These are phyloP conservation scores for Criorhina ranunculi DNA, from an alignment of 2,888 invertebrate species.

Conservation along the genomic window DNA sequence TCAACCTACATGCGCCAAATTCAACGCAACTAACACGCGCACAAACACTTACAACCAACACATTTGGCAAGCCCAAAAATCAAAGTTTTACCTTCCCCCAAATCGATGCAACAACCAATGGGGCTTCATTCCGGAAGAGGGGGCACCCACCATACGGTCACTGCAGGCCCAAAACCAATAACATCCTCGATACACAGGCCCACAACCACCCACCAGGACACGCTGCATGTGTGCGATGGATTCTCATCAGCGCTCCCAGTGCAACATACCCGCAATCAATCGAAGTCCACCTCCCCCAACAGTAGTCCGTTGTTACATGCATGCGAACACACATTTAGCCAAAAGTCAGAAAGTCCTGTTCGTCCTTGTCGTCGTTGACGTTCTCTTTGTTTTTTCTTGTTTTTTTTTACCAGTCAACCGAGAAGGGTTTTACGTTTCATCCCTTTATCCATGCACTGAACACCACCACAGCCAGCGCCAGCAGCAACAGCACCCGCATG, in stretches of 20 bases:
- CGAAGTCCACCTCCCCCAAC: constrained; percentile 44
- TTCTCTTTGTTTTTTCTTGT: constrained; percentile 54
- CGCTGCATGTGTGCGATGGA: constrained; percentile 65
- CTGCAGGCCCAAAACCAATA: constrained; percentile 74
- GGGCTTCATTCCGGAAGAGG: constrained; percentile 58
- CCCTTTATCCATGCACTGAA: constrained; percentile 44
- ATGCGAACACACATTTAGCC: constrained; percentile 67
- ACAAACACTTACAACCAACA: constrained; percentile 1
- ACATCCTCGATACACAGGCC: constrained; percentile 67
- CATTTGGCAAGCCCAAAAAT: constrained; percentile 68
- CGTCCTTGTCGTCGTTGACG: constrained; percentile 55
- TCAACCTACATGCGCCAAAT: constrained; percentile 11
- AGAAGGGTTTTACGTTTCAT: constrained; percentile 47
- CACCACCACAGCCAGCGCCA: constrained; percentile 33
- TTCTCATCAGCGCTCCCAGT: constrained; percentile 66
- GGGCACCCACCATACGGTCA: constrained; percentile 60
- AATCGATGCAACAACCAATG: constrained; percentile 73
- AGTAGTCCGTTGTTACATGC: constrained; percentile 51
- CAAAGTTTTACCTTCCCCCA: constrained; percentile 65
- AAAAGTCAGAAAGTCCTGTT: constrained; percentile 74
- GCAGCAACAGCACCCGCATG: constrained; percentile 66
- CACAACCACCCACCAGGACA: constrained; percentile 29
- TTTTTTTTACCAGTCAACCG: constrained; percentile 22
- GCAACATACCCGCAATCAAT: constrained; percentile 73
- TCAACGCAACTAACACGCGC: constrained; percentile 21